Base-by-base conservation (phyloP, 2,797 vertebrate genomes). In the Fringilla coelebs region DNA sequence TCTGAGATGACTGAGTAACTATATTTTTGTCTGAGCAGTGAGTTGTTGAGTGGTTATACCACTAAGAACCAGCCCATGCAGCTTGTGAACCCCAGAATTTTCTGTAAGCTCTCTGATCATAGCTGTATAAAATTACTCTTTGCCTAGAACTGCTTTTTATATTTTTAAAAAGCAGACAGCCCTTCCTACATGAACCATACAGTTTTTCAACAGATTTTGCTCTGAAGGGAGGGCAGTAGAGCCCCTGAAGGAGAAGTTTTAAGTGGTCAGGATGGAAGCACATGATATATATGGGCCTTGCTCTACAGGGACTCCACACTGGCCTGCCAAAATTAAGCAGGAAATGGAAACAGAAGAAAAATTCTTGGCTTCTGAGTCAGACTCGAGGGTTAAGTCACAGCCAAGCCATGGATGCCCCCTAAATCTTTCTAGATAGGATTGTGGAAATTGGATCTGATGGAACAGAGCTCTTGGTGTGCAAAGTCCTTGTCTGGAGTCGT, bases 311-410 rank as follows among this genome's bases (percentile, higher is more conserved):
- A 93, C 52, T 67, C 55, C 13, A 49, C 0, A 3, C 18, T n/a
- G 63, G 60, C 38, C 52, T 90, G 71, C 63, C 76, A 91, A 78
- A 94, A 81, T 86, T 24, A 31, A 34, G 45, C 76, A 94, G 90
- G 83, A 94, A 94, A 84, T 84, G 73, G 88, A 80, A 93, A 85
- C 72, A 72, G 51, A 88, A 70, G 80, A 93, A n/a, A 90, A 89
- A 93, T 87, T 94, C 74, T 79, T 95, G 63, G 28, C 20, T 77
- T 89, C 52, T 85, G 93, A 94, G 84, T 92, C 81, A 85, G 38
- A 74, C 34, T 80, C 0, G 0, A 95, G 45, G 74, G 77, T 94
- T 89, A 94, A 88, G 60, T 83, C 70, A 34, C 58, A 93, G 79
- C 29, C 45, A 90, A 83, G 38, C 11, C 54, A 70, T 7, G 6